Base-by-base conservation (phyloP, 2,888 invertebrate genomes). In the Yponomeuta cagnagella region DNA sequence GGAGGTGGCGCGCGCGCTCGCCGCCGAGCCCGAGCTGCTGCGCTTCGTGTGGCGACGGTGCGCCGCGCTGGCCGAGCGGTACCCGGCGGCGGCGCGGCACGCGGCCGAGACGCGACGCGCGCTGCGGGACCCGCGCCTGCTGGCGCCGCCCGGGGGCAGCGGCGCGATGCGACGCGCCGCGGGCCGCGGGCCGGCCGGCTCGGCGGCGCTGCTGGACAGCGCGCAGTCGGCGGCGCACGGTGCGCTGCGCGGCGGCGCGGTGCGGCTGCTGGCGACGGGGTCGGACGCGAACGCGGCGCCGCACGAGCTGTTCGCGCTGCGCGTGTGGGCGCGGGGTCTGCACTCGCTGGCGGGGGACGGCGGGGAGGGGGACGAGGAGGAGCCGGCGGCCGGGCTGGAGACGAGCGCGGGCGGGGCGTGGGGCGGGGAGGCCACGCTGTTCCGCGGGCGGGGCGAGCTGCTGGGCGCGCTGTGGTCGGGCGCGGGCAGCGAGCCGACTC, bases 381-480 rank as follows among this genome's bases (percentile, higher is more conserved):
- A 48, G 72, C 58, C 52, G 48, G 76, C 68, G 31, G 77, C 75
- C 73, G 73, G 77, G 71, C 71, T 1, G 72, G 75, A 71, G 12
- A 73, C 70, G 71, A 72, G 33, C 73, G 76, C 76, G 71, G 76
- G 76, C 71, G 37, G 74, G 48, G 12, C 74, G 76, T 4, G 77
- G 76, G 65, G 74, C 69, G 23, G 74, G 73, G 63, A 73, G 73
- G 75, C 75, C 77, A 74, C 73, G 63, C 37, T 69, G 69, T 69
- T 69, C 52, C n/a, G 30, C 30, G 69, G 69, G 68, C 81, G 84
- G 82, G 86, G 82, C 67, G 86, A 86, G 83, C 79, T 89, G 77
- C 80, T 89, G 76, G 84, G 78, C 5, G 87, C 83, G 81, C 81
- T 89, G 79, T 89, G 89, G 89, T 80, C 86, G 69, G 89, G 88